A percentile compares a stretch with the other conserved stretches of the same genome.
phyloP scores from a whole-genome alignment of 2,113 vertebrate species.

The Ptyas mucosa region DNA sequence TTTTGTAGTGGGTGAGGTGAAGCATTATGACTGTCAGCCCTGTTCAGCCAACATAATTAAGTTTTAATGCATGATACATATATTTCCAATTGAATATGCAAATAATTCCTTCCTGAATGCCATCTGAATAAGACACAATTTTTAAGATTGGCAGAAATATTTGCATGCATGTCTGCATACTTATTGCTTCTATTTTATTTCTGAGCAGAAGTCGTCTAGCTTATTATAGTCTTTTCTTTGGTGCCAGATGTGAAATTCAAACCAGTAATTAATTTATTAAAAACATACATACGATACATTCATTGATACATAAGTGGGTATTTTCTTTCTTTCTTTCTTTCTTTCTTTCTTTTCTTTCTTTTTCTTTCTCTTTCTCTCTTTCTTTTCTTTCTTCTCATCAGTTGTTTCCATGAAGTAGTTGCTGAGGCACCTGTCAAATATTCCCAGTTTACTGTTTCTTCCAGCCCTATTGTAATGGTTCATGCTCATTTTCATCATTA shows the following conservation, averaged over 20 bases:
- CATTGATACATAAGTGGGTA: not conserved
- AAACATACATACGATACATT: not conserved
- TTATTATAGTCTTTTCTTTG: not conserved
- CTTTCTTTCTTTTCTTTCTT: no score
- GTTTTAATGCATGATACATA: accelerated
- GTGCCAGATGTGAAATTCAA: not conserved
- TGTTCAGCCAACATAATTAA: not conserved
- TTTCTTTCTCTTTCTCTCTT: not conserved
- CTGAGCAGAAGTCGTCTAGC: not conserved
- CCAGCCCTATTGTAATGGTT: not conserved
- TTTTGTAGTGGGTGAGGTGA: not conserved
- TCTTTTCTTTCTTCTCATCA: not conserved
- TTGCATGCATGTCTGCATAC: not conserved
- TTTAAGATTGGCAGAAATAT: not conserved
- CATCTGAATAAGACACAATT: not conserved
- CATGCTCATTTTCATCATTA: not conserved
- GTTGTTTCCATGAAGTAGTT: not conserved
- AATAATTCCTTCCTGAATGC: not conserved
- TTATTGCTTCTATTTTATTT: not conserved
- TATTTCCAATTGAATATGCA: not conserved
- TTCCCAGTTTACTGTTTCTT: not conserved
- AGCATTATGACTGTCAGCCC: not conserved
- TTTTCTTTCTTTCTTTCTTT: no score
- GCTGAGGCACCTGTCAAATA: not conserved
- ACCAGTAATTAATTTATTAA: not conserved